A percentile compares a stretch with the other conserved stretches of the same genome.
These are phyloP conservation scores for Ceriagrion tenellum DNA, from an alignment of 2,888 invertebrate genomes.

Conservation along the genomic window DNA sequence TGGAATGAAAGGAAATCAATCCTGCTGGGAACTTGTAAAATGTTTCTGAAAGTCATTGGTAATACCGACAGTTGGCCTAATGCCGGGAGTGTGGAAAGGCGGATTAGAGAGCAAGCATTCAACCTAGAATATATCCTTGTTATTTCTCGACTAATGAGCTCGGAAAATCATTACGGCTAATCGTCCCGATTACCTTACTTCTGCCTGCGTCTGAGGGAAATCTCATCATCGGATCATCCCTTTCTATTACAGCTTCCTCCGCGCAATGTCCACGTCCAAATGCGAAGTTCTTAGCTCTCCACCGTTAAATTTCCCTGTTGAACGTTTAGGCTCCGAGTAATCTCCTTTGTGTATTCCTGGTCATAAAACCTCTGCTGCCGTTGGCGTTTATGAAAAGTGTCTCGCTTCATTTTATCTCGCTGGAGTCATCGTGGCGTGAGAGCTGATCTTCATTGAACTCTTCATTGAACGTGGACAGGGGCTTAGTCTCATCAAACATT, in stretches of 20 bases:
- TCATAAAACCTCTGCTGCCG: neutral
- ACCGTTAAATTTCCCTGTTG: neutral
- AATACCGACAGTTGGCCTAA: neutral
- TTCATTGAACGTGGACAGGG: too few species aligned
- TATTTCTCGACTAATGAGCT: neutral
- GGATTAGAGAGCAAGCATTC: neutral
- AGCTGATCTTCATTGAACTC: too few species aligned
- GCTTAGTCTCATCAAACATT: too few species aligned
- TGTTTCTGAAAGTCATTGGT: neutral
- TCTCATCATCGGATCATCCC: constrained; percentile 5
- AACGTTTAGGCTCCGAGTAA: neutral
- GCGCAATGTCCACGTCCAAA: neutral
- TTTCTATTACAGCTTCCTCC: neutral
- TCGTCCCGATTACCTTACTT: neutral
- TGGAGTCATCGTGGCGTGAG: too few species aligned
- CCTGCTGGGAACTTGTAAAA: neutral
- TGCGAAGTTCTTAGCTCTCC: neutral
- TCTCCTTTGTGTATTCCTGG: neutral
- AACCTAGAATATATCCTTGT: neutral
- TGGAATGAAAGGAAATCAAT: neutral
- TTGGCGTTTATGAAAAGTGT: neutral
- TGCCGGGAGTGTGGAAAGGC: neutral
- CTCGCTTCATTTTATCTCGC: neutral
- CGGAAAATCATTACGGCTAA: neutral
- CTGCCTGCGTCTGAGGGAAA: neutral